These are phyloP conservation scores for Baccha elongata DNA, from an alignment of 2,888 invertebrate species.

Conservation along the genomic window DNA sequence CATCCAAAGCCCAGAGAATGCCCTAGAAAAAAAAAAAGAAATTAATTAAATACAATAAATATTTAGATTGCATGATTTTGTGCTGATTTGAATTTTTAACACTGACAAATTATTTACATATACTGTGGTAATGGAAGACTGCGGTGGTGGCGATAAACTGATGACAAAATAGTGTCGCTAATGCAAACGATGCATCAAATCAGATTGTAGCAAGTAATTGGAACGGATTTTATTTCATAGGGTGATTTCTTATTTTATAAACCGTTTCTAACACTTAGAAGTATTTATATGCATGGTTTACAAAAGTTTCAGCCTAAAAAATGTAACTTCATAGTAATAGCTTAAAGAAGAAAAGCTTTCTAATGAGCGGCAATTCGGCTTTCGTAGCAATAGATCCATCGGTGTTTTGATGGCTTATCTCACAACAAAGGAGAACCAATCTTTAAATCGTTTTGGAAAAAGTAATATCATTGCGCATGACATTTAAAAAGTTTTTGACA, in stretches of 20 bases:
- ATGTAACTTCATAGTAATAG: too few relatives aligned
- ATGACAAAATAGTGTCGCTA: not conserved
- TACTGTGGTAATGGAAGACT: not conserved
- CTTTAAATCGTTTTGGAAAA: too few relatives aligned
- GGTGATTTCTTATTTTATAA: not conserved
- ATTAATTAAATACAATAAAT: not conserved
- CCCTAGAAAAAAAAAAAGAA: conserved; percentile 78
- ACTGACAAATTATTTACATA: conserved; percentile 11
- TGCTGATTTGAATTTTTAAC: not conserved
- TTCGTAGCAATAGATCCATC: too few relatives aligned
- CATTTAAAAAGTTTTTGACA: too few relatives aligned
- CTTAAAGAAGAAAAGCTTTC: too few relatives aligned
- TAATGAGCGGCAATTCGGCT: too few relatives aligned
- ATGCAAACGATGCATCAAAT: conserved; percentile 10
- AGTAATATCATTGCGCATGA: too few relatives aligned
- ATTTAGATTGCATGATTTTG: not conserved
- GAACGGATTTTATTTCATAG: conserved; percentile 7
- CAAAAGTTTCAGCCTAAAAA: too few relatives aligned
- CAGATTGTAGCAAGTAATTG: not conserved
- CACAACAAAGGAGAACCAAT: too few relatives aligned
- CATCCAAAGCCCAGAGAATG: conserved; percentile 85
- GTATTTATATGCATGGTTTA: too few relatives aligned
- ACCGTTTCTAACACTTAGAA: not conserved
- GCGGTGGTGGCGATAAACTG: not conserved
- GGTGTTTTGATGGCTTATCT: too few relatives aligned